Conservation (phyloP, 1,140 invertebrate species). For the Meloidogyne floridensis region DNA sequence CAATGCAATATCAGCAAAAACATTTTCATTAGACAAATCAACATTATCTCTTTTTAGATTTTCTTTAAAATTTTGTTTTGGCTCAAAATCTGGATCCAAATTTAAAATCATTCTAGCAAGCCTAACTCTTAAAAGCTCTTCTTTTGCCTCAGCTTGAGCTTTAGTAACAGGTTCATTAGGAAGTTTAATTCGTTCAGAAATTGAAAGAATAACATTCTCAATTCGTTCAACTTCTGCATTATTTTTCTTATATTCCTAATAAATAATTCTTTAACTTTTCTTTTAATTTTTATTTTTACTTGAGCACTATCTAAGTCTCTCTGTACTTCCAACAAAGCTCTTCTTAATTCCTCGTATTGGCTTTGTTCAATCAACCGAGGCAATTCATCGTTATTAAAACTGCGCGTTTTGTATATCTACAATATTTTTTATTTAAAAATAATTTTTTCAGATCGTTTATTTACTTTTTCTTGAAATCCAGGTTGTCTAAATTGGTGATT, state of each 20-base stretch:
- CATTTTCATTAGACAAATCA: slow-evolving; percentile 4
- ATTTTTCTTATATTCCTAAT: slow-evolving; percentile 14
- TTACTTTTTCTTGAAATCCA: background rate
- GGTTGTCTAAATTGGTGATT: background rate
- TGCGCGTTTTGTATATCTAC: background rate
- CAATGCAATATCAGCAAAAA: slow-evolving; percentile 6
- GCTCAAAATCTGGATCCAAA: slow-evolving; percentile 38
- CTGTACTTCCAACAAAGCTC: background rate
- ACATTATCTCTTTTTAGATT: slow-evolving; percentile 27
- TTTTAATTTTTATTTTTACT: background rate
- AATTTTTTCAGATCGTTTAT: background rate
- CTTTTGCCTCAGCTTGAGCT: slow-evolving; percentile 59
- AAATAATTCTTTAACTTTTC: no score
- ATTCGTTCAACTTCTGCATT: slow-evolving; percentile 32
- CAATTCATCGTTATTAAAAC: slow-evolving; percentile 5
- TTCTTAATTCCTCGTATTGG: background rate
- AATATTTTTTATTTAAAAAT: background rate
- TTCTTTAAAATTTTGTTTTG: slow-evolving; percentile 12
- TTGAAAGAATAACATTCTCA: slow-evolving; percentile 37
- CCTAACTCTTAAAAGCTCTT: slow-evolving; percentile 57
- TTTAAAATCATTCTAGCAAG: slow-evolving; percentile 63
- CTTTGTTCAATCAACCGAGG: background rate
- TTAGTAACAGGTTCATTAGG: slow-evolving; percentile 48
- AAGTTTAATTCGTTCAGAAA: slow-evolving; percentile 12
- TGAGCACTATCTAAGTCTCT: background rate